phyloP scores from a whole-genome alignment of 2,797 vertebrate species.

The Falco berigora region DNA sequence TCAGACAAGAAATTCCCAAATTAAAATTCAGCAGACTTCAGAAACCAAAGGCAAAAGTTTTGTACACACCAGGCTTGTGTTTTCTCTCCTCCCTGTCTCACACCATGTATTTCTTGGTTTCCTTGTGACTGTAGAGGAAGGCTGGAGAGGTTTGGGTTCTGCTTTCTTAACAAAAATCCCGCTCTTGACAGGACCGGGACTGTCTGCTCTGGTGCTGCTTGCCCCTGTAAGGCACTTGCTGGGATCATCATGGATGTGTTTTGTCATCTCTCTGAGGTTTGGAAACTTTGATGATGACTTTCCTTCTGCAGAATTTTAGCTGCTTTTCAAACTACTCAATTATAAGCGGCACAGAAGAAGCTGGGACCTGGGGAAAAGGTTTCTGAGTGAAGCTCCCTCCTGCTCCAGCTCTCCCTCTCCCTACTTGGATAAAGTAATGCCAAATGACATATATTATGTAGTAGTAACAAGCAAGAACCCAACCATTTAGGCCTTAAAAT shows the following conservation, averaged over 20 bases:
- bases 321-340: background rate
- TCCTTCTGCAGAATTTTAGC: background rate
- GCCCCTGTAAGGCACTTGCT: background rate
- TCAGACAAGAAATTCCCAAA: background rate
- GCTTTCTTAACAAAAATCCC: background rate
- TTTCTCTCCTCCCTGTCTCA: background rate
- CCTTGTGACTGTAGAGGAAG: background rate
- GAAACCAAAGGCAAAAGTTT: background rate
- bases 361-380: background rate
- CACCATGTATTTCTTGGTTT: rapidly evolving
- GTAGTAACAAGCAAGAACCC: background rate
- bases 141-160: background rate
- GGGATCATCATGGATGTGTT: background rate
- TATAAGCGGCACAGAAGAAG: background rate
- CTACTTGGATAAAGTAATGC: background rate
- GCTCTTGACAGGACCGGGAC: background rate
- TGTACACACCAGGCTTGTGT: background rate
- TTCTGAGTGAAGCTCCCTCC: background rate
- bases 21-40: background rate
- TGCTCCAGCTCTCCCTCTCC: background rate
- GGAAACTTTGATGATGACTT: background rate
- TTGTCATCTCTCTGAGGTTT: background rate
- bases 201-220: background rate
- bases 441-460: background rate
- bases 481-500: background rate